Conservation (phyloP, 2,888 invertebrate species). For the Apomyelois bistriatella region DNA sequence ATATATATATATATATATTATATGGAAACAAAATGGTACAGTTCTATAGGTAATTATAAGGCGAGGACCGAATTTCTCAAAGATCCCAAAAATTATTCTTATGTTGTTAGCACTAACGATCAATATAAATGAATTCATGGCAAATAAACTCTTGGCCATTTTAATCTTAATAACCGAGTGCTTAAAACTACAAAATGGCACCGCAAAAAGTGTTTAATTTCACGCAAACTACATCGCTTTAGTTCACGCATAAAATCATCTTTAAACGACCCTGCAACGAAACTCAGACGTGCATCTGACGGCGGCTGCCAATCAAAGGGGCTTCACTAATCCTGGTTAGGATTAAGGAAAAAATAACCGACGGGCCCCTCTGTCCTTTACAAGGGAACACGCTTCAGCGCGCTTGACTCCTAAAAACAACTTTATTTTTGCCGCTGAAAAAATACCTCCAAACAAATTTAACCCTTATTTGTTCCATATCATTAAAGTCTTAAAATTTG, state of each 20-base stretch:
- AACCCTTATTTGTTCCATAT: conserved; percentile 18
- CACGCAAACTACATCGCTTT: conserved; percentile 7
- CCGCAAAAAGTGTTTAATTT: conserved; percentile 9
- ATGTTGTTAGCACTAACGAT: too few species aligned
- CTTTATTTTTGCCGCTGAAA: conserved; percentile 3
- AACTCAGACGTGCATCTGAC: conserved; percentile 62
- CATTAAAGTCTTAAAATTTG: conserved; percentile 12
- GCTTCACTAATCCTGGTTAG: conserved; percentile 76
- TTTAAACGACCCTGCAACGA: conserved; percentile 13
- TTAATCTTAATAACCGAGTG: too few species aligned
- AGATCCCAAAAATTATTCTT: too few species aligned
- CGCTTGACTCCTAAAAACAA: conserved; percentile 29
- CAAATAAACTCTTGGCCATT: too few species aligned
- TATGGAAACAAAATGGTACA: too few species aligned
- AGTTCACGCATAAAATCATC: conserved; percentile 13
- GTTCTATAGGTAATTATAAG: too few species aligned
- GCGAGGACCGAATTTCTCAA: too few species aligned
- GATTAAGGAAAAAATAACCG: conserved; percentile 76
- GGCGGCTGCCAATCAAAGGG: conserved; percentile 77
- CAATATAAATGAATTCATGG: too few species aligned
- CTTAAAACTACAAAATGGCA: neutral
- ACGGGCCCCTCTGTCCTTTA: conserved; percentile 66
- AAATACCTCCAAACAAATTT: conserved; percentile 21
- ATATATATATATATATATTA: too few species aligned
- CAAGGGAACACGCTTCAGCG: conserved; percentile 73